phyloP scores from a whole-genome alignment of 2,797 vertebrate genomes.

The Hirundo rustica region DNA sequence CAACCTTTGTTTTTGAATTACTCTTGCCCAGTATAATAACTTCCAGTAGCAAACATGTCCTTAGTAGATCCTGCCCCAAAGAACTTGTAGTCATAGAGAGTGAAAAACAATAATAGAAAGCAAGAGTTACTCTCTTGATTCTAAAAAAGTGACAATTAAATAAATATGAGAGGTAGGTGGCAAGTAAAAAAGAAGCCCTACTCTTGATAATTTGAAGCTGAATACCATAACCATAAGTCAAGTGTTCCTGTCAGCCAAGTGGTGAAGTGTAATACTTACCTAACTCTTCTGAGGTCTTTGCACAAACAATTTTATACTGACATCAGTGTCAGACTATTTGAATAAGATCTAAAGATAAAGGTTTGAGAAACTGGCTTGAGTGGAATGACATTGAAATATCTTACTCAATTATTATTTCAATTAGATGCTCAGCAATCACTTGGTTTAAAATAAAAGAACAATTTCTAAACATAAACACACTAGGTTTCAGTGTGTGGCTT shows the following conservation, averaged over 20 bases:
- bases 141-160: neutral
- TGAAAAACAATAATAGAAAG: neutral
- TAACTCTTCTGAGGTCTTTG: slow-evolving; percentile 45
- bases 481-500: slow-evolving; percentile 7
- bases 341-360: slow-evolving; percentile 53
- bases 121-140: neutral
- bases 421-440: neutral
- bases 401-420: slow-evolving; percentile 33
- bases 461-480: neutral
- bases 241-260: slow-evolving; percentile 19
- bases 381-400: neutral
- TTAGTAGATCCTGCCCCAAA: neutral
- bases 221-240: slow-evolving; percentile 49
- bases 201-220: neutral
- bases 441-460: slow-evolving; percentile 51
- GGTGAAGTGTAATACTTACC: slow-evolving; percentile 38
- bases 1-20: slow-evolving; percentile 1
- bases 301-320: slow-evolving; percentile 50
- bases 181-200: neutral
- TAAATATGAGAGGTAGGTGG: neutral
- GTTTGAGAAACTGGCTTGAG: slow-evolving; percentile 45
- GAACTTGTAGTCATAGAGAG: neutral
- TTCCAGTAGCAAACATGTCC: neutral
- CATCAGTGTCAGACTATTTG: slow-evolving; percentile 43
- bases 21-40: neutral